Evolutionary conservation across 64 coral and sea anemone species (phyloP), one percentile per base, ranked within the genome.

Genomic region (Montipora cactus): DNA sequence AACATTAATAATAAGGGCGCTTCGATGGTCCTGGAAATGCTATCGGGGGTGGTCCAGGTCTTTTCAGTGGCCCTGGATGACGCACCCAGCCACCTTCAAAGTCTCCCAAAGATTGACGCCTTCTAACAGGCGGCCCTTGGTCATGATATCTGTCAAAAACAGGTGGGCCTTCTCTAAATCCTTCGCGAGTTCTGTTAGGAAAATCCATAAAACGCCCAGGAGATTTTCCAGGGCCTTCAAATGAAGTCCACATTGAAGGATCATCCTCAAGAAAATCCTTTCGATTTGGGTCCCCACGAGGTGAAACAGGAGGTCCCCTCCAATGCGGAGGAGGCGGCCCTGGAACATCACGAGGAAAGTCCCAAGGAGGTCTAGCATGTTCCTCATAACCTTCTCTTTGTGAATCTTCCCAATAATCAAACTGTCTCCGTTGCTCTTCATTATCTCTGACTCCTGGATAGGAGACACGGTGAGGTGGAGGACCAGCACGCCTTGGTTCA

Each of bases 161-260:
- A 71, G 44, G 82, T 12, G 66, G 82, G 2, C 66, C 82, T 72
- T 86, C 82, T 86, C 82, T 49, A 8, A 71, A 86, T 72, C 82
- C 66, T 71, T 86, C 82, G 45, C 45, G 59, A 86, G 82, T 71
- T 68, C 82, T 86, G 44, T 49, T 78, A 4, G 76, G 91, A 80
- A 87, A 76, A 45, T 80, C 69, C 16, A 79, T 11, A 20, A 71
- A 81, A 67, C 82, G 91, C 3, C 68, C 68, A 11, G 93, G 88
- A 44, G 80, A 76, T 45, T 74, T 75, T 76, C 88, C 89, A 47
- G 87, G 79, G 70, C 48, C 45, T 74, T 95, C 93, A 67, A 94
- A 94, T 18, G 93, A 94, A 73, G 87, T 94, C 93, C 93, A 94
- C 59, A 75, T 49, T 44, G 93, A 94, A 76, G 93, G 93, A 50